Percentiles rank a stretch among this genome's conserved stretches.
These are phyloP conservation scores for Hermaeophaga mercurialis DNA, from an alignment of 2,888 invertebrate genomes.

Conservation along the genomic window DNA sequence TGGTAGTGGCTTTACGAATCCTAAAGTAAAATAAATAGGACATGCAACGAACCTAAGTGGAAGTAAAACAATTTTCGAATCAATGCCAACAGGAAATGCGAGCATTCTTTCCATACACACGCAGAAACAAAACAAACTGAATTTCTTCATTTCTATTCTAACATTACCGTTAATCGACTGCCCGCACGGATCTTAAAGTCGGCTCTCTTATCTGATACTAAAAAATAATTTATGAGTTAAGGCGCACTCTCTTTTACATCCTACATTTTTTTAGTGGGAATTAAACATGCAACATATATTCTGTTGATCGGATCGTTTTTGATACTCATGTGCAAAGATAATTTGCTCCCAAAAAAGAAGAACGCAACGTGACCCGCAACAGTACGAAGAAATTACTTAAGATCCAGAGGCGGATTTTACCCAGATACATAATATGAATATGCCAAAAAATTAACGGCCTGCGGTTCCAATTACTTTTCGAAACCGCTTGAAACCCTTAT, in stretches of 20 bases:
- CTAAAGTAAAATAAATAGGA: too few relatives aligned
- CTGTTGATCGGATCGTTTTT: neutral
- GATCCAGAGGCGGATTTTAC: constrained; percentile 1
- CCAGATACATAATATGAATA: too few relatives aligned
- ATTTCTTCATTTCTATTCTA: constrained; percentile 1
- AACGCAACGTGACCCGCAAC: neutral
- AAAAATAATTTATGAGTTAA: constrained; percentile 1
- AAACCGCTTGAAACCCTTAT: too few relatives aligned
- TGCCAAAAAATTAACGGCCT: too few relatives aligned
- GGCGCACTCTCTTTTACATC: neutral
- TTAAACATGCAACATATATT: neutral
- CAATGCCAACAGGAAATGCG: constrained; percentile 4
- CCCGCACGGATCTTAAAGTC: neutral
- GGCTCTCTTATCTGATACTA: neutral
- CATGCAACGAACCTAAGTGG: constrained; percentile 4
- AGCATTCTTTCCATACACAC: neutral
- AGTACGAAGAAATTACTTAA: neutral
- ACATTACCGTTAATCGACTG: constrained; percentile 5
- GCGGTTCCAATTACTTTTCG: too few relatives aligned
- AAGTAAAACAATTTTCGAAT: constrained; percentile 1
- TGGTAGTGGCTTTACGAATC: too few relatives aligned
- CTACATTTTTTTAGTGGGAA: constrained; percentile 4
- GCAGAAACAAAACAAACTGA: constrained; percentile 4
- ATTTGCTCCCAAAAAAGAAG: neutral
- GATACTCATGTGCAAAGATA: neutral